Conservation (phyloP, 2,888 invertebrate genomes). For the Hipparchia semele region DNA sequence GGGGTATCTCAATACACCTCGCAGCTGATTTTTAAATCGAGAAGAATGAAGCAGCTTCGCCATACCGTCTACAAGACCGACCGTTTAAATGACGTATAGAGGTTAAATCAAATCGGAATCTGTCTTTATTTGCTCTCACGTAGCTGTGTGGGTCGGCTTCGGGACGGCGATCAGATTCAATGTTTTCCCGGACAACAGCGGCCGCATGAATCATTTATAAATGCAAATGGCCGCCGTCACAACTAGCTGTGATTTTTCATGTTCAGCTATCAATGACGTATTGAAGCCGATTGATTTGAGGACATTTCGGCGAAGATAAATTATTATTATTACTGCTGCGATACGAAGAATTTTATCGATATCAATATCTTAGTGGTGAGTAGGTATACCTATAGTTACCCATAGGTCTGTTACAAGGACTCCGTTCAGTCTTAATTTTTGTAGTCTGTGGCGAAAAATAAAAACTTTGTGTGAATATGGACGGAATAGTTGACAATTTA, state of each 20-base stretch:
- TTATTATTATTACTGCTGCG: neutral
- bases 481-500: too few relatives aligned
- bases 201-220: slow-evolving; percentile 73
- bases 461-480: too few relatives aligned
- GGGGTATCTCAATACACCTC: too few relatives aligned
- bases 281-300: slow-evolving; percentile 36
- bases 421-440: too few relatives aligned
- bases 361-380: neutral
- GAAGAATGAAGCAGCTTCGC: neutral
- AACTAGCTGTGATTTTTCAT: slow-evolving; percentile 66
- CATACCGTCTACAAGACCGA: neutral
- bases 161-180: slow-evolving; percentile 29
- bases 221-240: slow-evolving; percentile 70
- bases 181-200: slow-evolving; percentile 65
- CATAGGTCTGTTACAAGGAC: too few relatives aligned
- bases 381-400: too few relatives aligned
- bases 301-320: neutral
- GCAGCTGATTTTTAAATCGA: too few relatives aligned
- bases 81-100: neutral
- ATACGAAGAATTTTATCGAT: neutral
- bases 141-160: neutral
- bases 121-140: slow-evolving; percentile 4
- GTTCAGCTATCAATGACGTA: slow-evolving; percentile 66
- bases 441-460: too few relatives aligned
- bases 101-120: neutral